Base-by-base conservation (phyloP, 1,140 invertebrate species). In the Zaprionus nigranus region DNA sequence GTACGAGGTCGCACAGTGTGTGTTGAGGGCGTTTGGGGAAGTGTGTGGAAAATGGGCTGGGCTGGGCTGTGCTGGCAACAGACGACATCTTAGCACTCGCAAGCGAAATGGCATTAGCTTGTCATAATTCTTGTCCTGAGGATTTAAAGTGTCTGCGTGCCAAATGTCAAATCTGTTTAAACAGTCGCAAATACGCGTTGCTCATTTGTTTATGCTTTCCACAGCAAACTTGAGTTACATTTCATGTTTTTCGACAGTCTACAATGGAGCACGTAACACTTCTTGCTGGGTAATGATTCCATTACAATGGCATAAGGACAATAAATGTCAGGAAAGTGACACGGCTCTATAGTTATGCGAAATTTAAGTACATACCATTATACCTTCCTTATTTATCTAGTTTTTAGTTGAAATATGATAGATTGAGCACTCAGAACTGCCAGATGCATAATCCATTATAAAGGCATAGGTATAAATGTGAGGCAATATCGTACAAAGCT, bases 81-180 rank as follows among this genome's bases (percentile, higher is more conserved):
- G 36, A 51, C 46, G 46, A 51, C 46, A 51, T 51, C 46, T 51
- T 51, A 22, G n/a, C 81, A 76, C 63, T 51, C 53, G 36, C 63
- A 40, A 57, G 58, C 58, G 12, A 63, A 34, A 43, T 56, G 59
- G 56, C 65, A 67, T 78, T 73, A 61, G 63, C 51, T 74, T 64
- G 65, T 68, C 66, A 46, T 30, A 74, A 69, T 63, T 73, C 58
- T 51, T 49, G 53, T 64, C 65, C 53, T 20, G 5, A 54, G 49
- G 56, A 51, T 51, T 79, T 76, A 63, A 76, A 71, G 59, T 75
- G 72, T 30, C 46, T 51, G 46, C 46, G 46, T 51, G 46, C 46
- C 46, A 51, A 59, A 59, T 81, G 75, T 75, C 54, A 51, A 75
- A 80, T 75, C 49, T 64, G 38, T 75, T 71, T 36, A 51, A 51